A percentile compares a stretch with the other conserved stretches of the same genome.
phyloP scores from a whole-genome alignment of 35 echinoderm and acorn worm genomes.

The Strongylocentrotus purpuratus region DNA sequence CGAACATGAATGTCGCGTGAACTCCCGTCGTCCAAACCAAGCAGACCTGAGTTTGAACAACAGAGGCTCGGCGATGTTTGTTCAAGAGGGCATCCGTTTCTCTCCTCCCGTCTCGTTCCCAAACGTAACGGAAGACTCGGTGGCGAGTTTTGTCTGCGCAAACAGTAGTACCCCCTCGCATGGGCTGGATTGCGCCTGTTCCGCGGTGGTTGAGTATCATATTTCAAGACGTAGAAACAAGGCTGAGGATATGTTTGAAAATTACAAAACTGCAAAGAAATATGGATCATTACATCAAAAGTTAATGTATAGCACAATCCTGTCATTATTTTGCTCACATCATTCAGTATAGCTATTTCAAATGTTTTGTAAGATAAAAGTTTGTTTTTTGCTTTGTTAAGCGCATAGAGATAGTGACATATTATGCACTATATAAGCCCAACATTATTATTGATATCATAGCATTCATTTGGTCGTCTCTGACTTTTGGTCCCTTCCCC shows the following conservation, averaged over 20 bases:
- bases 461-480: too few relatives aligned
- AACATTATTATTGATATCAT: too few relatives aligned
- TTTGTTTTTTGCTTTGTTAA: too few relatives aligned
- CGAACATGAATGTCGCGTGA: background rate
- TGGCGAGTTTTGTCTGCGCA: conserved; percentile 8
- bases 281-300: background rate
- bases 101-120: background rate
- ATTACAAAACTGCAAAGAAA: background rate
- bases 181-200: background rate
- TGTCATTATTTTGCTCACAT: too few relatives aligned
- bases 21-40: background rate
- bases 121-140: background rate
- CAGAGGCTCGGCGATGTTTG: background rate
- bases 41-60: background rate
- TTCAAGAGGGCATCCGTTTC: conserved; percentile 15
- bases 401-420: too few relatives aligned
- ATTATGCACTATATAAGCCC: too few relatives aligned
- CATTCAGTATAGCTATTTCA: too few relatives aligned
- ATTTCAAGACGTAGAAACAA: background rate
- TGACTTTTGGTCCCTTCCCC: too few relatives aligned
- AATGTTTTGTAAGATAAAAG: too few relatives aligned
- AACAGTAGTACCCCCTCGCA: background rate
- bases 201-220: background rate
- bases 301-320: background rate
- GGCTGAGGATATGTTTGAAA: background rate